Evolutionary conservation across 2,113 vertebrate species (phyloP), one percentile per base, ranked within the genome.

Genomic region (Aramus guarauna): DNA sequence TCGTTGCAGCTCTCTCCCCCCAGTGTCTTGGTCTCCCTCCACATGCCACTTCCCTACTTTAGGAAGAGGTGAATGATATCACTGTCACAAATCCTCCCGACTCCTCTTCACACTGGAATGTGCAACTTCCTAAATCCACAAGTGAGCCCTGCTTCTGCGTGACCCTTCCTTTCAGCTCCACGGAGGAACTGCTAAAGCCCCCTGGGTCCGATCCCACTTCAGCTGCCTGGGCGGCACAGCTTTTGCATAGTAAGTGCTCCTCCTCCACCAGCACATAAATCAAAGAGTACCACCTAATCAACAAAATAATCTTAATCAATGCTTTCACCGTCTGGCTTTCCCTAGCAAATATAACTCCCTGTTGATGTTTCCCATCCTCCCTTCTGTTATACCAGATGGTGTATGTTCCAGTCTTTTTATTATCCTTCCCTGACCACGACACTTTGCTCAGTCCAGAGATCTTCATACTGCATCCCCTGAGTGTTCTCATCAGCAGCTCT

Each of bases 371-470:
- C 95, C 96, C 97, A 97, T 98, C 97, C 97, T 98, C 96, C 98
- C 98, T 98, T 98, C 98, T 98, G 98, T 96, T 98, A 79, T 80
- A 96, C 97, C 98, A 98, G 98, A 98, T 98, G 98, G 98, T 96
- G 92, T 81, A 20, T 97, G 95, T 97, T 97, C 96, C 97, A 97
- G 93, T 94, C 97, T 97, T 97, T 98, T 98, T 96, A 97, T 98
- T 98, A 97, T 97, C 96, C 92, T 96, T 96, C 96, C 95, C 97
- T 97, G 98, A 97, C 98, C 97, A 96, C 45, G 71, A 88, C 96
- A 96, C 77, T 98, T 95, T 12, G 16, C 72, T 95, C 93, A 95
- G 91, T 96, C 97, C 97, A 95, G 97, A 97, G 97, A 97, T 96
- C 79, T 78, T 94, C 83, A 56, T 81, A 24, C 85, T 39, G 82